Conservation (phyloP, 2,888 invertebrate genomes). For the Slavum lentiscoides region DNA sequence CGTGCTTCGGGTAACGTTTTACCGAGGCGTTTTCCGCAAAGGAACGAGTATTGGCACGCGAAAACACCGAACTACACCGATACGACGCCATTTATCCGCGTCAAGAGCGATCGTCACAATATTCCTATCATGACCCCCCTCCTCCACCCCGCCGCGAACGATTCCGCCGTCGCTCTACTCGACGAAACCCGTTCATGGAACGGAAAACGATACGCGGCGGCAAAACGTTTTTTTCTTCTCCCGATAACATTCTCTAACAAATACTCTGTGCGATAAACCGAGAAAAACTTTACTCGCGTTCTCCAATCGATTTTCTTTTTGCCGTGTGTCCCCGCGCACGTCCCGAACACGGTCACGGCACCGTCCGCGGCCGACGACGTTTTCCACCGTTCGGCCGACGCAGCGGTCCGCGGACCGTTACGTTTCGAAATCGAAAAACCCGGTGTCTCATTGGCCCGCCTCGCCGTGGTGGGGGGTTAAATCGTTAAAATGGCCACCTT, state of each 20-base stretch:
- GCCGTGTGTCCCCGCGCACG: too few relatives aligned
- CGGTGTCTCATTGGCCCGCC: conserved; percentile 16
- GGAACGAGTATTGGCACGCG: neutral
- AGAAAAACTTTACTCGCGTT: too few relatives aligned
- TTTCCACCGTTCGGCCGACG: neutral
- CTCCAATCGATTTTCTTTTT: too few relatives aligned
- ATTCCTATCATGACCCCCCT: neutral
- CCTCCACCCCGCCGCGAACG: neutral
- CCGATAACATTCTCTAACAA: too few relatives aligned
- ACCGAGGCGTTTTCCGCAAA: conserved; percentile 19
- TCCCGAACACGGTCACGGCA: neutral
- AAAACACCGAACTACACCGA: neutral
- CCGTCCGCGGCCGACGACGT: neutral
- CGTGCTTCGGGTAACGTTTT: neutral
- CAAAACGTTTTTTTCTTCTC: too few relatives aligned
- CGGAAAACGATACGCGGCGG: neutral
- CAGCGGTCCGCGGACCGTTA: conserved; percentile 16
- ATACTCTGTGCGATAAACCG: too few relatives aligned
- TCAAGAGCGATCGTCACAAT: neutral
- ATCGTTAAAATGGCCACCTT: conserved; percentile 50
- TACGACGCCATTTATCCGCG: conserved; percentile 38
- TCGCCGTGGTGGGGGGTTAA: neutral
- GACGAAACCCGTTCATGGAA: conserved; percentile 28
- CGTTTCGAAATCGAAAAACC: conserved; percentile 17
- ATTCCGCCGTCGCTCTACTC: neutral